These are phyloP conservation scores for Drosophila erecta DNA, from an alignment of 1,140 invertebrate species.

Conservation along the genomic window DNA sequence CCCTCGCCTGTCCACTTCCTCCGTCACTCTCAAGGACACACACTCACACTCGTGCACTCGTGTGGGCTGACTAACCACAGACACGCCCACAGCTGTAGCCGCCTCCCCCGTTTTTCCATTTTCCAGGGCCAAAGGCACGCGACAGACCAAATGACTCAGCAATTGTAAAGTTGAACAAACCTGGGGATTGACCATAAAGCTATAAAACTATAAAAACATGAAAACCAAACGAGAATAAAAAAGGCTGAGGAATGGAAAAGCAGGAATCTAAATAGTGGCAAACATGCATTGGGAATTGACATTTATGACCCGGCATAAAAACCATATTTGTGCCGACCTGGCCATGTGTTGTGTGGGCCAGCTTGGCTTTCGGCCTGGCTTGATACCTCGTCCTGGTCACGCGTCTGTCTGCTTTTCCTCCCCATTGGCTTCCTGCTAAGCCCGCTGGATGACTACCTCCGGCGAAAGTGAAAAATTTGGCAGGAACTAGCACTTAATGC, in stretches of 20 bases:
- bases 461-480: constrained; percentile 59
- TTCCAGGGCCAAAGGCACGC: constrained; percentile 34
- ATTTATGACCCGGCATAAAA: constrained; percentile 62
- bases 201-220: constrained; percentile 61
- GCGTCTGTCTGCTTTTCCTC: constrained; percentile 25
- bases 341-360: constrained; percentile 31
- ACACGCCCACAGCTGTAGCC: constrained; percentile 41
- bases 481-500: constrained; percentile 2
- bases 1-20: constrained; percentile 16
- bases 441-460: neutral
- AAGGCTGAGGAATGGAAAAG: constrained; percentile 24
- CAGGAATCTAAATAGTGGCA: constrained; percentile 58
- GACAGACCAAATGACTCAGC: constrained; percentile 65
- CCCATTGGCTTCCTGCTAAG: neutral
- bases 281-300: constrained; percentile 75
- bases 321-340: constrained; percentile 47
- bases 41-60: constrained; percentile 10
- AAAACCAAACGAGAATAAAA: constrained; percentile 5
- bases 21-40: constrained; percentile 39
- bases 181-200: constrained; percentile 59
- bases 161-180: constrained; percentile 69
- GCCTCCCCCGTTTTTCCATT: constrained; percentile 10
- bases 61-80: constrained; percentile 46
- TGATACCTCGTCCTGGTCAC: constrained; percentile 37
- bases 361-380: constrained; percentile 23